phyloP scores from a whole-genome alignment of 2,797 vertebrate species.

The Dendrocincla fuliginosa region DNA sequence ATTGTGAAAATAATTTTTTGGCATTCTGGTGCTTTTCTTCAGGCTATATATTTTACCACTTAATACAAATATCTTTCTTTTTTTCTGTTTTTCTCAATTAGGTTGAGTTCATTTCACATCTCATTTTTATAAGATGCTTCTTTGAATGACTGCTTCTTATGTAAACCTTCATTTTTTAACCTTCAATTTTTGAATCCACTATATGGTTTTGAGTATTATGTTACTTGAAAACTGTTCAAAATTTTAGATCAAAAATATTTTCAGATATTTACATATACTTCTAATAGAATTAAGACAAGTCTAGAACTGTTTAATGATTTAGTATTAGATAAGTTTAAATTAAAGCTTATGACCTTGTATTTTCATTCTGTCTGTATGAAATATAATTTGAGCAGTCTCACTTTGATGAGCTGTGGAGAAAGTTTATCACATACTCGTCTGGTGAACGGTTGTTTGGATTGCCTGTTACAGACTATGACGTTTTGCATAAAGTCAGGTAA shows the following conservation, averaged over 20 bases:
- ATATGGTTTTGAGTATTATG: not conserved
- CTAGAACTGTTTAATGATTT: not conserved
- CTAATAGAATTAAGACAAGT: not conserved
- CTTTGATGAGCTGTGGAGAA: conserved; percentile 85
- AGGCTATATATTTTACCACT: not conserved
- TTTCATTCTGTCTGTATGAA: not conserved
- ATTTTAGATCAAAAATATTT: not conserved
- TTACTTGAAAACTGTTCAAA: not conserved
- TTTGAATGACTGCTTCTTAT: not conserved
- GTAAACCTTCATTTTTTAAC: not conserved
- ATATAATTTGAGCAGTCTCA: conserved; percentile 63
- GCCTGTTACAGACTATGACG: conserved; percentile 82
- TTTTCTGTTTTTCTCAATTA: not conserved
- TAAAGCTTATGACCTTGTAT: not conserved
- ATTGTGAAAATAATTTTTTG: not conserved
- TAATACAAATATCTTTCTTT: not conserved
- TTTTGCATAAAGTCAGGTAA: conserved; percentile 82
- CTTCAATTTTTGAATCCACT: not conserved
- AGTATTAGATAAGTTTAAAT: not conserved
- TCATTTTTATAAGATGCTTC: not conserved
- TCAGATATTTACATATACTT: not conserved
- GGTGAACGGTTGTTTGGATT: conserved; percentile 86
- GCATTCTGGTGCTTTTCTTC: not conserved
- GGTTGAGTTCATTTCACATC: not conserved
- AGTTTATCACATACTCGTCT: conserved; percentile 81